These are phyloP conservation scores for Drosophila pandora DNA, from an alignment of 1,140 invertebrate genomes.

Conservation along the genomic window DNA sequence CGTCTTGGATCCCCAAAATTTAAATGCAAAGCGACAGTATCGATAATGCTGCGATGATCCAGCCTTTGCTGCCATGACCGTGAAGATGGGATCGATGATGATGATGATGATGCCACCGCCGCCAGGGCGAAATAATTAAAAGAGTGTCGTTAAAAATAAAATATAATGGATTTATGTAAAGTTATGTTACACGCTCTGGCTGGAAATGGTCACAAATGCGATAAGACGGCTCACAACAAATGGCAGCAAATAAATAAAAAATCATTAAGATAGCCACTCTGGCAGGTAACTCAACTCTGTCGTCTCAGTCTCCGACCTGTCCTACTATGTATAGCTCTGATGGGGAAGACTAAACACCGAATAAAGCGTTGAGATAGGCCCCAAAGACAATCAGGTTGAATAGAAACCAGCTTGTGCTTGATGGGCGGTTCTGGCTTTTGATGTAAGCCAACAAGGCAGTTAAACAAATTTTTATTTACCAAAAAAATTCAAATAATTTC, in stretches of 20 bases:
- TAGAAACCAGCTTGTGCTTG: constrained; percentile 52
- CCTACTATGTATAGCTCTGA: constrained; percentile 30
- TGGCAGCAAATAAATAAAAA: constrained; percentile 76
- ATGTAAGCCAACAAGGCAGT: constrained; percentile 75
- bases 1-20: constrained; percentile 27
- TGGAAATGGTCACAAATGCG: constrained; percentile 43
- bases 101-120: constrained; percentile 60
- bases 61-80: constrained; percentile 37
- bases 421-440: constrained; percentile 71
- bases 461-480: constrained; percentile 76
- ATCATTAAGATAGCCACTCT: constrained; percentile 66
- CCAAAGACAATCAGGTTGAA: constrained; percentile 21
- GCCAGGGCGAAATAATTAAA: constrained; percentile 66
- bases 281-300: constrained; percentile 61
- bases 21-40: constrained; percentile 68
- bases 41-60: constrained; percentile 53
- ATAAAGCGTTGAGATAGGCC: constrained; percentile 63
- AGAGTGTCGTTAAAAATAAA: constrained; percentile 63
- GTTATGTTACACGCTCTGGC: constrained; percentile 70
- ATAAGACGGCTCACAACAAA: constrained; percentile 64
- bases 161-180: constrained; percentile 73
- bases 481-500: constrained; percentile 73
- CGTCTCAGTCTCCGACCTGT: constrained; percentile 13
- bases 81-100: constrained; percentile 30
- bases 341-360: constrained; percentile 57